phyloP scores from a whole-genome alignment of 2,888 invertebrate species.

The Leptopilina syphax region DNA sequence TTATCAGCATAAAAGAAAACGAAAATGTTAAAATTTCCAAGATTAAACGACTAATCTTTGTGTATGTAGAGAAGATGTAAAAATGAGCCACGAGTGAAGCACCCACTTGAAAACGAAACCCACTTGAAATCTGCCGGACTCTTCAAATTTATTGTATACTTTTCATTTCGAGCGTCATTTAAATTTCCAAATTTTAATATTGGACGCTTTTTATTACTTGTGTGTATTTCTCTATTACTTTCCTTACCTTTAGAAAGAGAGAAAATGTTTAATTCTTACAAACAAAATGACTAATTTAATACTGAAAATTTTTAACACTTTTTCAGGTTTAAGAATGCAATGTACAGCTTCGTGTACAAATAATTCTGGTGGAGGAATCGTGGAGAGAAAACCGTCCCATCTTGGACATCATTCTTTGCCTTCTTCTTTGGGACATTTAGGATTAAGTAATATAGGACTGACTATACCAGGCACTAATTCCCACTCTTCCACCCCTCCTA shows the following conservation, averaged over 20 bases:
- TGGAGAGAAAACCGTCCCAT: slow-evolving; percentile 71
- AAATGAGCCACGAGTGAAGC: slow-evolving; percentile 69
- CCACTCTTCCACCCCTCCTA: slow-evolving; percentile 65
- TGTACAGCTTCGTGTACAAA: slow-evolving; percentile 69
- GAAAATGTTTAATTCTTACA: too few species aligned
- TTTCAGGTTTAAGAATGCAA: slow-evolving; percentile 71
- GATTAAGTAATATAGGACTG: slow-evolving; percentile 68
- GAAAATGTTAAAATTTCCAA: slow-evolving; percentile 39
- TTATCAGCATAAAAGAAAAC: slow-evolving; percentile 4
- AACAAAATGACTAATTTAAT: too few species aligned
- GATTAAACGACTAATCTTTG: slow-evolving; percentile 44
- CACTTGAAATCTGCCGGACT: slow-evolving; percentile 61
- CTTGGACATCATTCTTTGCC: slow-evolving; percentile 64
- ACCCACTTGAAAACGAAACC: slow-evolving; percentile 61
- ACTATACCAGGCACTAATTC: slow-evolving; percentile 67
- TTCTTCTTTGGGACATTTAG: slow-evolving; percentile 66
- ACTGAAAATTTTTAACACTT: not conserved
- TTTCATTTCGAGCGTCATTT: slow-evolving; percentile 60
- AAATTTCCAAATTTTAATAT: slow-evolving; percentile 45
- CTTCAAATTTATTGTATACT: slow-evolving; percentile 67
- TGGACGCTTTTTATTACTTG: too few species aligned
- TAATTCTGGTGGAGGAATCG: slow-evolving; percentile 68
- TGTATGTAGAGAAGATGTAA: slow-evolving; percentile 38
- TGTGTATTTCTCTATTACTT: too few species aligned
- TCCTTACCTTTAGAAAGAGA: too few species aligned